Conservation (phyloP, 1,140 invertebrate species). For the Macrostomum lignano region DNA sequence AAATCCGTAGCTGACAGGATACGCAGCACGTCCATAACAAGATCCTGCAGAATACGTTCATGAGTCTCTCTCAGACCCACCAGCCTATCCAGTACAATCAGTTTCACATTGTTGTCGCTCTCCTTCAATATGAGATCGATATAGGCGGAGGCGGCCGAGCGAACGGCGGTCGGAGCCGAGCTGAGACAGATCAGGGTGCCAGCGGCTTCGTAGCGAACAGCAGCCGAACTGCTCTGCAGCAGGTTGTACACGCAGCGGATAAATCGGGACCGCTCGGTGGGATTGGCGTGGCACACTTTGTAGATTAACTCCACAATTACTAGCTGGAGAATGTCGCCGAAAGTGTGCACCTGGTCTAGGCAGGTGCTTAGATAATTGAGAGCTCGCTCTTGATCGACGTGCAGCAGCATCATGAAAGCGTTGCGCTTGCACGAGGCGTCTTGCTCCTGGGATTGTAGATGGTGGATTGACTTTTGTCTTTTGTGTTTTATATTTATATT, state of each 20-base stretch:
- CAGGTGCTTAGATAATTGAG: conserved; percentile 67
- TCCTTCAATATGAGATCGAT: conserved; percentile 95
- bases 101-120: conserved; percentile 96
- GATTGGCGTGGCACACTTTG: conserved; percentile 47
- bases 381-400: conserved; percentile 66
- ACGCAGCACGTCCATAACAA: conserved; percentile 88
- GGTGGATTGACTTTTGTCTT: no score
- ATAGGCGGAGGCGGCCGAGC: conserved; percentile 79
- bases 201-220: conserved; percentile 88
- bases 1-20: conserved; percentile 71
- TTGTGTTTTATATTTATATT: no score
- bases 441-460: no score
- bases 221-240: conserved; percentile 71
- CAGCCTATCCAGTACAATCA: conserved; percentile 79
- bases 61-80: conserved; percentile 46
- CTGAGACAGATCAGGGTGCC: conserved; percentile 97
- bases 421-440: conserved; percentile 97
- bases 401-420: conserved; percentile 90
- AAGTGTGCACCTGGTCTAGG: conserved; percentile 52
- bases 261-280: conserved; percentile 72
- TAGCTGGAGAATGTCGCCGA: conserved; percentile 86
- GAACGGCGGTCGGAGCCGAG: conserved; percentile 75
- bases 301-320: conserved; percentile 97
- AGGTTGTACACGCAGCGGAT: conserved; percentile 89
- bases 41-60: conserved; percentile 32